phyloP scores from a whole-genome alignment of 1,140 invertebrate genomes.

The Magallana ariakensis region DNA sequence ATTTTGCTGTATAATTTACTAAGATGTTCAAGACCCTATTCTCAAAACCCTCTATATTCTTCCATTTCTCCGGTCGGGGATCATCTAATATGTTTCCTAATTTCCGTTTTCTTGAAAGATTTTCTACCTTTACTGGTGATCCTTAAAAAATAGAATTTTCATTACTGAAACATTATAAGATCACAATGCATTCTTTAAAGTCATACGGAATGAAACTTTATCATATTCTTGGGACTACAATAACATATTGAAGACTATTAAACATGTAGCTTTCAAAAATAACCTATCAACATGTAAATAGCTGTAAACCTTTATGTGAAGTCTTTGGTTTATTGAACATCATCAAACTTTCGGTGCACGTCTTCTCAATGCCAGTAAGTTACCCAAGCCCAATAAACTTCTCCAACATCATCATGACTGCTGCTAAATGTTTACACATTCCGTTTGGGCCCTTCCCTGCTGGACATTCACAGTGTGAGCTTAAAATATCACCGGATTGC shows the following conservation, averaged over 20 bases:
- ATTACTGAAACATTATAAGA: no score
- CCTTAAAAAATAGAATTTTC: not conserved
- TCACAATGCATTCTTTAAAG: no score
- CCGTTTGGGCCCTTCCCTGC: conserved; percentile 53
- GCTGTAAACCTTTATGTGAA: conserved; percentile 5
- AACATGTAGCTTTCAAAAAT: no score
- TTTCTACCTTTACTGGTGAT: conserved; percentile 50
- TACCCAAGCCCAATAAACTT: conserved; percentile 40
- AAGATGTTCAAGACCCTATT: conserved; percentile 36
- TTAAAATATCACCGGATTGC: conserved; percentile 31
- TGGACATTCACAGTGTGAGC: conserved; percentile 52
- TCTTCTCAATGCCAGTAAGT: not conserved
- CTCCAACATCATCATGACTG: conserved; percentile 52
- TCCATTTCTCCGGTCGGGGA: conserved; percentile 41
- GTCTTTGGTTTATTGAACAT: conserved; percentile 49
- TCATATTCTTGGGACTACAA: no score
- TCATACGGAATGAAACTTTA: no score
- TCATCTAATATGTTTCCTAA: conserved; percentile 39
- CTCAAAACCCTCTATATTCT: conserved; percentile 41
- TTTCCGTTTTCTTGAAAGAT: conserved; percentile 40
- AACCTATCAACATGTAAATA: no score
- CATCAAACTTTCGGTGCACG: conserved; percentile 35
- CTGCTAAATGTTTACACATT: conserved; percentile 58
- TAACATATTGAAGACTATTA: no score
- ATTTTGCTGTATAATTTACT: conserved; percentile 20